Conservation (phyloP, 2,888 invertebrate genomes). For the Leptinotarsa rubiginosa region DNA sequence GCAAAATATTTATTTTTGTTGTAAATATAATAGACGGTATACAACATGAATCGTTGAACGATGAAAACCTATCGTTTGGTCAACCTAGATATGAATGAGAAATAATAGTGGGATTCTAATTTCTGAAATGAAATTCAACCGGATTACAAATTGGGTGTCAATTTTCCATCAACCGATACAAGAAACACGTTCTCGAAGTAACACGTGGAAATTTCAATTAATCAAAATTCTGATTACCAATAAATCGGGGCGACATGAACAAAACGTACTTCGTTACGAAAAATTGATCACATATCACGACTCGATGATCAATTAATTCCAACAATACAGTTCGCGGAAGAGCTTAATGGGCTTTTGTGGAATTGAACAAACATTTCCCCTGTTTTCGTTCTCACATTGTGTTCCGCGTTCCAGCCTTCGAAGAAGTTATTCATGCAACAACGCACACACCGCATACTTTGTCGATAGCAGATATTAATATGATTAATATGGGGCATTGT, state of each 20-base stretch:
- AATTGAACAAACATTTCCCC: conserved; percentile 5
- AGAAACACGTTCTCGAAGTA: neutral
- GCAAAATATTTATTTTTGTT: too few relatives aligned
- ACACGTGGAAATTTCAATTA: neutral
- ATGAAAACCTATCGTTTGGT: too few relatives aligned
- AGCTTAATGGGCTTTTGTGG: conserved; percentile 11
- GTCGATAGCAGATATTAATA: conserved; percentile 9
- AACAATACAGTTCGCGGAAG: neutral
- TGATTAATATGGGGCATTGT: conserved; percentile 10
- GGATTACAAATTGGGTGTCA: neutral
- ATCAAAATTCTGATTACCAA: neutral
- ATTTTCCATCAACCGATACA: neutral
- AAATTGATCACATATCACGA: conserved; percentile 22
- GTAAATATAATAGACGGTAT: too few relatives aligned
- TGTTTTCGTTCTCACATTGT: neutral
- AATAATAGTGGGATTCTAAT: too few relatives aligned
- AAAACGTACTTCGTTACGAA: conserved; percentile 20
- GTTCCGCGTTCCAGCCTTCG: neutral
- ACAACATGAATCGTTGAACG: too few relatives aligned
- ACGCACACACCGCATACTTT: conserved; percentile 13
- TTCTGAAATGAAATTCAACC: neutral
- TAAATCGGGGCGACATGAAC: neutral
- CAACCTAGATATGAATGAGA: too few relatives aligned
- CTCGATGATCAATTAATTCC: conserved; percentile 19
- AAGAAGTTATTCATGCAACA: conserved; percentile 15